phyloP scores from a whole-genome alignment of 2,888 invertebrate species.

The Acanthacorydalis orientalis region DNA sequence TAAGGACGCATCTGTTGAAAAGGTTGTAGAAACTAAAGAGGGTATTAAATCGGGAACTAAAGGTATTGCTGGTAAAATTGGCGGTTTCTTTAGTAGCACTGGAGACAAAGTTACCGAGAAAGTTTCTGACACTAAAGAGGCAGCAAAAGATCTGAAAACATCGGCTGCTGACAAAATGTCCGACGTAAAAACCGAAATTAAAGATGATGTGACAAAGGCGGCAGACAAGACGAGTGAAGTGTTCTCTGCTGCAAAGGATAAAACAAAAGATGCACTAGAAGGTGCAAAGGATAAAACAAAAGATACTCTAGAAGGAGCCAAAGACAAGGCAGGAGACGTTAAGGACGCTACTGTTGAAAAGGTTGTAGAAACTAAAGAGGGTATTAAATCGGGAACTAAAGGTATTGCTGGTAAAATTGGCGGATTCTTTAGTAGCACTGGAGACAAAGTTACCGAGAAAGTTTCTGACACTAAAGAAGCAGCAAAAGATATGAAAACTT shows the following conservation, averaged over 20 bases:
- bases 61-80: slow-evolving; percentile 1
- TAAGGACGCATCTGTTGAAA: background rate
- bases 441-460: no score
- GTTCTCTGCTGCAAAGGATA: slow-evolving; percentile 1
- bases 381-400: background rate
- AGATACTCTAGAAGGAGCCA: no score
- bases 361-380: background rate
- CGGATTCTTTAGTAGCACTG: no score
- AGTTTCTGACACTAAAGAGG: slow-evolving; percentile 9
- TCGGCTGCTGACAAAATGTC: slow-evolving; percentile 6
- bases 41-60: slow-evolving; percentile 3
- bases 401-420: no score
- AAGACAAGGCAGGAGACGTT: slow-evolving; percentile 2
- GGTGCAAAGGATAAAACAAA: slow-evolving; percentile 4
- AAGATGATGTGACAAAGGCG: background rate
- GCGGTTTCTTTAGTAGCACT: background rate
- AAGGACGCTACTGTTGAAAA: slow-evolving; percentile 1
- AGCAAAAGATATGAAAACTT: no score
- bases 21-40: background rate
- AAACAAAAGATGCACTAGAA: slow-evolving; percentile 1
- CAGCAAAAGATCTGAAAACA: slow-evolving; percentile 6
- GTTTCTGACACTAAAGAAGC: no score
- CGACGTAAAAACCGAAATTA: slow-evolving; percentile 1
- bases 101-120: slow-evolving; percentile 6
- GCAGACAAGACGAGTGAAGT: slow-evolving; percentile 2